Evolutionary conservation across 2,888 invertebrate genomes (phyloP), one percentile per base, ranked within the genome.

Genomic region (Arge pagana): DNA sequence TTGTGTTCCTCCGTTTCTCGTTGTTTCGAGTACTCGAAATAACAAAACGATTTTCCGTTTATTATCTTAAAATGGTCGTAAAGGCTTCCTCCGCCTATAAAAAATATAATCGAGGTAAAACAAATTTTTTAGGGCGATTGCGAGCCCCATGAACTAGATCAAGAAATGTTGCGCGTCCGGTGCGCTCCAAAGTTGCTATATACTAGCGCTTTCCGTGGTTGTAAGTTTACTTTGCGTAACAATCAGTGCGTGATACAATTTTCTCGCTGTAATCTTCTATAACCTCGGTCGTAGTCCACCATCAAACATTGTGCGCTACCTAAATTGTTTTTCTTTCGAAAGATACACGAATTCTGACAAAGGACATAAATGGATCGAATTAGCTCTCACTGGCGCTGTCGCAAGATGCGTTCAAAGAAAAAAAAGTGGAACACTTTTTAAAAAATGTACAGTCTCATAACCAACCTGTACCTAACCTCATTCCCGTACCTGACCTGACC

Each of bases 11-110:
- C n/a, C n/a, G n/a, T n/a, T n/a, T n/a, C n/a, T n/a, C n/a, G n/a
- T n/a, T n/a, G n/a, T n/a, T n/a, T n/a, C n/a, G n/a, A n/a, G 15
- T 33, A 31, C 31, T 45, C 15, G 21, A 36, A 36, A 18, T 36
- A 1, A 16, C 19, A 2, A 19, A 36, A 19, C 18, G n/a, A 36
- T 36, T 10, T 18, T 16, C 16, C 8, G 13, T 33, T 33, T 33
- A 16, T 33, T 4, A 2, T 7, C 19, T 18, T 19, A 36, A 5
- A 36, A 36, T 36, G 10, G 1, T 15, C 37, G 8, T 15, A 8
- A 33, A 33, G 16, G 15, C 11, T 33, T 33, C n/a, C n/a, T n/a
- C n/a, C 16, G 11, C 16, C 13, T 13, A 13, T 33, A 13, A 33
- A 33, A 15, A 33, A 33, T 33, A 33, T 33, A 8, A 33, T 33